Evolutionary conservation across 2,888 invertebrate genomes (phyloP), one percentile per base, ranked within the genome.

Genomic region (Metopia argyrocephala): DNA sequence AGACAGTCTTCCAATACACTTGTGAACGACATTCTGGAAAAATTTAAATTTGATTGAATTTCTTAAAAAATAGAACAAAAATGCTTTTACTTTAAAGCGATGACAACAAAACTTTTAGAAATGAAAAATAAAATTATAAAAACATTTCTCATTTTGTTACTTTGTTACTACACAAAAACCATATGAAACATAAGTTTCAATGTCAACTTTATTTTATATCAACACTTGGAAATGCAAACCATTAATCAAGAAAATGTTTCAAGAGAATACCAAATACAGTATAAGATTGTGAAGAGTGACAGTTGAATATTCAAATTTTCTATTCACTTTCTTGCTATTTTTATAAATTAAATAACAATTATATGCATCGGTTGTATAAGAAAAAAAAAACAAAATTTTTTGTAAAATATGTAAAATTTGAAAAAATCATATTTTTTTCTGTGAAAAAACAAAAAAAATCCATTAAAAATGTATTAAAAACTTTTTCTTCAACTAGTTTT

Each of bases 41-140:
- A 75, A 75, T 68, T 61, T 61, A 21, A 66, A 68, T 68, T 61
- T 68, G 75, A 75, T 75, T 75, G 66, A 66, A 75, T 75, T 28
- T 54, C 28, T 66, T 68, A 45, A 45, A 38, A 59, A 52, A 45
- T 66, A 56, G 65, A 50, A 75, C 28, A 52, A 45, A 31, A 45
- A 68, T 52, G 56, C 56, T 73, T 28, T 21, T 12, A 57, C 56
- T 56, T 48, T 0, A 48, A 48, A 48, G 18, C 18, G 5, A 48
- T 48, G n/a, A 18, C 38, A 38, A 38, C 9, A 31, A 31, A 38
- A 38, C 9, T 38, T 12, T 38, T 38, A 9, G 3, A 38, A 12
- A 12, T 12, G 15, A 38, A 38, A 38, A 38, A 15, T 38, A 38
- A 38, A 38, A 12, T 15, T 15, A 9, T 38, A 38, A 38, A 38